These are phyloP conservation scores for Choloepus hoffmanni DNA, from an alignment of 2,113 vertebrate species.

Conservation along the genomic window DNA sequence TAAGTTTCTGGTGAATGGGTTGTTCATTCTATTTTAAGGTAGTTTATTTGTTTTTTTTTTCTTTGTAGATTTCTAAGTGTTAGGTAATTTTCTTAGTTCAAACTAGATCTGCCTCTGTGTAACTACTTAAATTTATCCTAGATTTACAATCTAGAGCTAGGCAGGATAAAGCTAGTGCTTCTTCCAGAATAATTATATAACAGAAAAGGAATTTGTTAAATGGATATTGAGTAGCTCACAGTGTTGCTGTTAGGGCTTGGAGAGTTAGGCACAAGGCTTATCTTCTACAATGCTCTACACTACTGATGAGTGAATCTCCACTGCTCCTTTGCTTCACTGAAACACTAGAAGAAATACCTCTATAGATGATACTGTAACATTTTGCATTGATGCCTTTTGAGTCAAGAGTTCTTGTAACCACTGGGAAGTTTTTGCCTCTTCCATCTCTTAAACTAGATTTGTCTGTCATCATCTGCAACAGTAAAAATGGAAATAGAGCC, in stretches of 20 bases:
- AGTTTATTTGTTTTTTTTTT: background rate
- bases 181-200: background rate
- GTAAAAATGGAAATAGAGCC: background rate
- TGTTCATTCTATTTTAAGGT: background rate
- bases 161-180: background rate
- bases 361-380: background rate
- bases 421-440: background rate
- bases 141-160: background rate
- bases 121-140: background rate
- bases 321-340: background rate
- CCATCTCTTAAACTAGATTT: background rate
- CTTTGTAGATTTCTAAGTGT: background rate
- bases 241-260: background rate
- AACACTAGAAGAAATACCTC: background rate
- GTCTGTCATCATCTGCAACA: background rate
- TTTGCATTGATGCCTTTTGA: background rate
- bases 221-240: background rate
- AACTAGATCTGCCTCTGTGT: background rate
- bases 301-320: background rate
- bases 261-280: background rate
- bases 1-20: background rate
- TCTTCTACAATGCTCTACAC: background rate
- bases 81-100: slow-evolving; percentile 24
- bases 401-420: background rate
- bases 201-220: slow-evolving; percentile 8